phyloP scores from a whole-genome alignment of 2,113 vertebrate genomes.

The Tetrax tetrax region DNA sequence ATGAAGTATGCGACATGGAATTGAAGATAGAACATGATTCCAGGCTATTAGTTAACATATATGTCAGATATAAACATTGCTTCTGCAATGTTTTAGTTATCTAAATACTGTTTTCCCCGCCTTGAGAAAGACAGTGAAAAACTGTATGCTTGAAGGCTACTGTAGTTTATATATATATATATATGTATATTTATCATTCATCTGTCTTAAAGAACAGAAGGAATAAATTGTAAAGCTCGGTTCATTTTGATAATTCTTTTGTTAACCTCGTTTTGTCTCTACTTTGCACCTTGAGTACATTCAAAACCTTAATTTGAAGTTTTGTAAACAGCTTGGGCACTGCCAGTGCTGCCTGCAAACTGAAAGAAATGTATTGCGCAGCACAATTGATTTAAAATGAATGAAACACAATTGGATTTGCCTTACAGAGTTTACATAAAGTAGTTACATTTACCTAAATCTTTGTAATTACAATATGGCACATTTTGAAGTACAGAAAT shows the following conservation, averaged over 20 bases:
- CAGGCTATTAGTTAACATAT: background rate
- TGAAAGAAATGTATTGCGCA: background rate
- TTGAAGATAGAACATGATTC: background rate
- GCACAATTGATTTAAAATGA: slow-evolving; percentile 55
- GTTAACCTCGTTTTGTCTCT: background rate
- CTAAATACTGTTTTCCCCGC: background rate
- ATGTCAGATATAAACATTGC: background rate
- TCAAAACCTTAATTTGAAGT: slow-evolving; percentile 4
- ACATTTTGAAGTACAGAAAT: slow-evolving; percentile 46
- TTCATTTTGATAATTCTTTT: background rate
- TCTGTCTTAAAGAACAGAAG: background rate
- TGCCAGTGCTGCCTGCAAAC: background rate
- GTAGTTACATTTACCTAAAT: slow-evolving; percentile 49
- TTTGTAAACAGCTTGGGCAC: slow-evolving; percentile 16
- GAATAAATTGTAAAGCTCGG: background rate
- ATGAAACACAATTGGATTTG: slow-evolving; percentile 45
- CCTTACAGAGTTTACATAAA: slow-evolving; percentile 46
- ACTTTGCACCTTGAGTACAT: background rate
- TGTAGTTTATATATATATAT: background rate
- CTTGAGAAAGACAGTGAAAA: background rate
- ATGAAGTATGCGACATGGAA: background rate
- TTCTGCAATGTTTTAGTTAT: background rate
- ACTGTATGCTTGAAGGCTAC: background rate
- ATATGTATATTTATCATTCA: background rate
- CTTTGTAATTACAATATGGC: slow-evolving; percentile 28